phyloP scores from a whole-genome alignment of 1,140 invertebrate species.

The Nixonia krombeini region DNA sequence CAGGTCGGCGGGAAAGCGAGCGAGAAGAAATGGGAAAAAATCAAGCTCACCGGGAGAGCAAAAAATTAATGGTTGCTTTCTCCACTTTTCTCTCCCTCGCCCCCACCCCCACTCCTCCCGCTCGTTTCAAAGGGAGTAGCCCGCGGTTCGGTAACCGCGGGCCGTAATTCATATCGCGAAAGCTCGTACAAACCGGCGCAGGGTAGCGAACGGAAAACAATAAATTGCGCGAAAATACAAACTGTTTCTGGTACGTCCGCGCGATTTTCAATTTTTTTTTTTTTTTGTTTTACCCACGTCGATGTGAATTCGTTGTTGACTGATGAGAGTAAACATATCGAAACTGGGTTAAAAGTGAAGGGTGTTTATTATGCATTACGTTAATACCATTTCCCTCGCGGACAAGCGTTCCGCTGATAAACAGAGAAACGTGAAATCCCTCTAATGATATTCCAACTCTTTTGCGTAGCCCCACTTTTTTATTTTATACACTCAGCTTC shows the following conservation, averaged over 20 bases:
- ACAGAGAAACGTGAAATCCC: too few species aligned
- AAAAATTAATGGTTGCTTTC: constrained; percentile 43
- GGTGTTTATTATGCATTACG: too few species aligned
- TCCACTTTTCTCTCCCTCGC: constrained; percentile 6
- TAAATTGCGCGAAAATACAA: constrained; percentile 42
- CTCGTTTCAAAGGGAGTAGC: constrained; percentile 28
- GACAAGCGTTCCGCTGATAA: too few species aligned
- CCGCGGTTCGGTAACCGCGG: constrained; percentile 27
- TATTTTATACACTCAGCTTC: neutral
- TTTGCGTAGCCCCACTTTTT: too few species aligned
- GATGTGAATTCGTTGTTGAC: too few species aligned
- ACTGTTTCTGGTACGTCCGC: too few species aligned
- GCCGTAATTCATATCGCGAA: constrained; percentile 48
- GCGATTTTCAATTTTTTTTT: too few species aligned
- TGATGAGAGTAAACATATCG: too few species aligned
- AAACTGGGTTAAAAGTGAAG: too few species aligned
- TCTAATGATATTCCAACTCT: too few species aligned
- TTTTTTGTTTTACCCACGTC: too few species aligned
- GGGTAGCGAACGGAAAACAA: constrained; percentile 48
- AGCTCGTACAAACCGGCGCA: constrained; percentile 40
- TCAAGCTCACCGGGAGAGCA: constrained; percentile 27
- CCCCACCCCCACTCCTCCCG: constrained; percentile 14
- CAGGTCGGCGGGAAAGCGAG: constrained; percentile 23
- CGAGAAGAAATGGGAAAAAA: constrained; percentile 44
- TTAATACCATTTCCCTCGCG: too few species aligned